These are phyloP conservation scores for Jordanella pulchra DNA, from an alignment of 2,797 vertebrate genomes.

Conservation along the genomic window DNA sequence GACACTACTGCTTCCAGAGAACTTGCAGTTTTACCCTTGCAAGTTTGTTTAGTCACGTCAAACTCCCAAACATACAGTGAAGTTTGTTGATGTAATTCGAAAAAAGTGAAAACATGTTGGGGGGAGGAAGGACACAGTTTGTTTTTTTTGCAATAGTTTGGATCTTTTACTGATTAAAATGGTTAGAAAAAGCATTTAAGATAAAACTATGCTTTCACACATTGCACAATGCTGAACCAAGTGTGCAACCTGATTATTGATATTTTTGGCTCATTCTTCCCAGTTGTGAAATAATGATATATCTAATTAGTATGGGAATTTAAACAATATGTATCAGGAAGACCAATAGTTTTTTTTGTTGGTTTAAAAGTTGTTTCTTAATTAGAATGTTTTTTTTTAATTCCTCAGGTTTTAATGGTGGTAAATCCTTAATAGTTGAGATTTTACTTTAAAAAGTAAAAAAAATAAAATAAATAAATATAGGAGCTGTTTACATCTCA, in stretches of 20 bases:
- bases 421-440: neutral
- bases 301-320: neutral
- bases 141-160: too few relatives aligned
- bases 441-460: neutral
- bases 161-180: neutral
- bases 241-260: neutral
- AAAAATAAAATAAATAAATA: too few relatives aligned
- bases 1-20: too few relatives aligned
- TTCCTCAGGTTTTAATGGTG: too few relatives aligned
- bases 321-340: neutral
- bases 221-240: neutral
- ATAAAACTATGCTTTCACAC: neutral
- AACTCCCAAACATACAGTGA: too few relatives aligned
- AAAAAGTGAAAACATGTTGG: too few relatives aligned
- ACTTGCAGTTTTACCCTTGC: too few relatives aligned
- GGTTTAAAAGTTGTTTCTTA: neutral
- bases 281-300: neutral
- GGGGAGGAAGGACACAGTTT: too few relatives aligned
- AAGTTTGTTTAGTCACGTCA: too few relatives aligned
- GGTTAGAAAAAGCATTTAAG: neutral
- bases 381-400: neutral
- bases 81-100: too few relatives aligned
- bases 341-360: neutral
- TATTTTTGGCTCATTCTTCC: neutral
- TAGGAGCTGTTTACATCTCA: neutral